Conservation (phyloP, 2,113 vertebrate species). For the Trinectes maculatus region DNA sequence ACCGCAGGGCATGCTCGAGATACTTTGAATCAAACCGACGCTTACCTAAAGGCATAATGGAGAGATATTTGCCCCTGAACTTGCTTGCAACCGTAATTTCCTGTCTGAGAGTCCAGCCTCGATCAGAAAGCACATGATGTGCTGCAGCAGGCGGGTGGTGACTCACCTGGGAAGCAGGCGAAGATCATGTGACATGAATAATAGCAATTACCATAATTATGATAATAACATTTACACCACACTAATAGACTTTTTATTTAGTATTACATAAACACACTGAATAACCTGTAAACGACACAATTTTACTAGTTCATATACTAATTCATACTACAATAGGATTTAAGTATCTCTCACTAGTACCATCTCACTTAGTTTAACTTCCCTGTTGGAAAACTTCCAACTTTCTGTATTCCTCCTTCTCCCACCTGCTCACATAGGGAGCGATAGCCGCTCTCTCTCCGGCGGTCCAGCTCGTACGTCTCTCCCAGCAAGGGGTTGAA, state of each 20-base stretch:
- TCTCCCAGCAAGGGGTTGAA: conserved; percentile 96
- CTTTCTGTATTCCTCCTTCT: too few relatives aligned
- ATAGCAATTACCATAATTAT: too few relatives aligned
- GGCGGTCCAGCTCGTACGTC: conserved; percentile 92
- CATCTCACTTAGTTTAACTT: conserved; percentile 58
- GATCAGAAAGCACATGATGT: conserved; percentile 91
- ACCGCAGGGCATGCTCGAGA: not conserved
- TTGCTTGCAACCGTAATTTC: conserved; percentile 99
- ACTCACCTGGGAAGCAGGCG: conserved; percentile 86
- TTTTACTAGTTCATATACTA: too few relatives aligned
- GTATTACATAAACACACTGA: not conserved
- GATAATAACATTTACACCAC: too few relatives aligned
- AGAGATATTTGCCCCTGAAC: conserved; percentile 96
- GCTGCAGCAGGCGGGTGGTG: conserved; percentile 95
- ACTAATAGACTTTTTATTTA: conserved; percentile 37
- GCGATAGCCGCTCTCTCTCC: conserved; percentile 91
- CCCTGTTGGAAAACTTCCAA: conserved; percentile 75
- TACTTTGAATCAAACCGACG: not conserved
- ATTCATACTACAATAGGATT: too few relatives aligned
- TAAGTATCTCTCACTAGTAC: too few relatives aligned
- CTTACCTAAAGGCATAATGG: conserved; percentile 96
- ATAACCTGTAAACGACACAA: not conserved
- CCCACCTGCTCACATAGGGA: conserved; percentile 94
- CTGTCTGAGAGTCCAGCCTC: conserved; percentile 93
- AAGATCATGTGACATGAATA: too few relatives aligned